These are phyloP conservation scores for Gambusia affinis DNA, from an alignment of 2,113 vertebrate genomes.

Conservation along the genomic window DNA sequence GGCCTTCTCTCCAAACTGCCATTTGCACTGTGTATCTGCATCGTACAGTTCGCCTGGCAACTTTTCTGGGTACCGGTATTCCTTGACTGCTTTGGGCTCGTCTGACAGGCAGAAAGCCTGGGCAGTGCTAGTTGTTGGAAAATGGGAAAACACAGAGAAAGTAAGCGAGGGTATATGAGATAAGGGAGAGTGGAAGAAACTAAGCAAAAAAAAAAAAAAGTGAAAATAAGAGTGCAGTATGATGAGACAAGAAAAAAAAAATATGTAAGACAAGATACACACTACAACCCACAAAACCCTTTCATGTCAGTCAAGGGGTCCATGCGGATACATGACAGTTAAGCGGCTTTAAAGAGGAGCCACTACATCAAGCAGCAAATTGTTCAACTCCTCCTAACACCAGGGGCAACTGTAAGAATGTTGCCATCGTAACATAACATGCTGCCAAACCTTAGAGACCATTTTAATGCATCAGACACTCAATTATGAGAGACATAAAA, in stretches of 20 bases:
- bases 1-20: conserved; percentile 93
- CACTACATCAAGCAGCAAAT: conserved; percentile 14
- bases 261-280: background rate
- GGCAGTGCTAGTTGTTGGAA: conserved; percentile 77
- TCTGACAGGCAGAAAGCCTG: conserved; percentile 88
- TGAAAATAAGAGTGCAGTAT: background rate
- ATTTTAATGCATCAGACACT: conserved; percentile 65
- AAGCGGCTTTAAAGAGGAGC: conserved; percentile 11
- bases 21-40: conserved; percentile 91
- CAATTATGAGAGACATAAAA: conserved; percentile 62
- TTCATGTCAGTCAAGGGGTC: too few species aligned
- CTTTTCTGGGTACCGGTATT: conserved; percentile 88
- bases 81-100: conserved; percentile 82
- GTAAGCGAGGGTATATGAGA: background rate
- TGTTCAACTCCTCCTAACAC: conserved; percentile 41
- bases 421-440: conserved; percentile 70
- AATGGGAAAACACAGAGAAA: background rate
- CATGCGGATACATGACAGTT: too few species aligned
- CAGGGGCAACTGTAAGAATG: conserved; percentile 36
- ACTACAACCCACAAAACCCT: too few species aligned
- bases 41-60: conserved; percentile 89
- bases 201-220: background rate
- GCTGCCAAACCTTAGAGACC: conserved; percentile 43
- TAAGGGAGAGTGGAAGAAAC: background rate
- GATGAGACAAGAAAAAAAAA: background rate